These are phyloP conservation scores for Enteromius argenteus DNA, from an alignment of 2,797 vertebrate genomes.

Conservation along the genomic window DNA sequence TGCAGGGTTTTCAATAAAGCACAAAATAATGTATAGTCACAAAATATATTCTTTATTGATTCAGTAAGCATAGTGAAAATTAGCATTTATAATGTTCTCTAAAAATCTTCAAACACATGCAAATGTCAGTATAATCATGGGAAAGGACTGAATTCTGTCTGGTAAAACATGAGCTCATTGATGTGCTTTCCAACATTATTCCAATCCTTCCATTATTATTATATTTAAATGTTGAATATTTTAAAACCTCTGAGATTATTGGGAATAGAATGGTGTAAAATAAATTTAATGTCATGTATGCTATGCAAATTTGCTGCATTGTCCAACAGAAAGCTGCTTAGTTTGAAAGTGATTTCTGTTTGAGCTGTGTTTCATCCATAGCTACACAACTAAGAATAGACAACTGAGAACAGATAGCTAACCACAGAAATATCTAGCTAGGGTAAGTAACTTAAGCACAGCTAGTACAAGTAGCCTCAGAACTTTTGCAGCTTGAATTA, in stretches of 20 bases:
- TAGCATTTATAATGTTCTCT: neutral
- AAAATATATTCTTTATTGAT: neutral
- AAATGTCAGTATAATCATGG: neutral
- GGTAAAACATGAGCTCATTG: neutral
- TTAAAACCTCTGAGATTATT: neutral
- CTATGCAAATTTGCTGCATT: neutral
- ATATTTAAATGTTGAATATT: neutral
- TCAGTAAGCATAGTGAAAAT: neutral
- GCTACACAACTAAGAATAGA: no score
- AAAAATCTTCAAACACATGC: neutral
- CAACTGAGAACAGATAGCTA: neutral
- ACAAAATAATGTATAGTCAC: neutral
- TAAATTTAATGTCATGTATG: neutral
- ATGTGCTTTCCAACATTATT: neutral
- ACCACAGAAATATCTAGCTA: neutral
- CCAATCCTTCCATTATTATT: neutral
- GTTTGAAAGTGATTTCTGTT: neutral
- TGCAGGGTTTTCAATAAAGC: no score
- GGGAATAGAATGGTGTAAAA: neutral
- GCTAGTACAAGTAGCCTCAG: neutral
- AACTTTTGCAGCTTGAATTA: neutral
- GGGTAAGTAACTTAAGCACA: neutral
- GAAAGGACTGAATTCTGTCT: neutral
- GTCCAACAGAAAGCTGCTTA: neutral
- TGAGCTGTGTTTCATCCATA: neutral